phyloP scores from a whole-genome alignment of 2,113 vertebrate species.

The Pseudopipra pipra region DNA sequence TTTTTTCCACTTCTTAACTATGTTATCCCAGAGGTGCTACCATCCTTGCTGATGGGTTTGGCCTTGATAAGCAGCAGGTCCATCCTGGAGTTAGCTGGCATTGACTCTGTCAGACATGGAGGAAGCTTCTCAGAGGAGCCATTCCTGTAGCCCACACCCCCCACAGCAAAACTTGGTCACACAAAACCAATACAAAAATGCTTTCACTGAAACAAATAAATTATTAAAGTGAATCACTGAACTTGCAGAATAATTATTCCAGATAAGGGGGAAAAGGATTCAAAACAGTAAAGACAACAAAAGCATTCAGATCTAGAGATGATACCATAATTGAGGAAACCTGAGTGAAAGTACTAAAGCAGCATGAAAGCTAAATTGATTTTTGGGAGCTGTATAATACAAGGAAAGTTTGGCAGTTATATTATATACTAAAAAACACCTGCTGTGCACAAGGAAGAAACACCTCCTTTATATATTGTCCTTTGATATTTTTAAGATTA shows the following conservation, averaged over 20 bases:
- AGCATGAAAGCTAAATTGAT: constrained; percentile 53
- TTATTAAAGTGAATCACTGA: constrained; percentile 46
- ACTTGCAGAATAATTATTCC: constrained; percentile 53
- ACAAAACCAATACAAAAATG: neutral
- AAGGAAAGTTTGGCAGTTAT: constrained; percentile 55
- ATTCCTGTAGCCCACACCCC: accelerated
- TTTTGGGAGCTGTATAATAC: constrained; percentile 31
- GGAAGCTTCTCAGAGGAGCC: neutral
- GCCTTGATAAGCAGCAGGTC: neutral
- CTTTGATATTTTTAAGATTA: constrained; percentile 37
- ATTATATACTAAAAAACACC: neutral
- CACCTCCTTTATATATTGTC: constrained; percentile 17
- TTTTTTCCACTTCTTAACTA: neutral
- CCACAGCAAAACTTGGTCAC: neutral
- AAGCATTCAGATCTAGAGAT: constrained; percentile 53
- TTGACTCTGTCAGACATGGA: accelerated
- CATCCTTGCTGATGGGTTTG: accelerated
- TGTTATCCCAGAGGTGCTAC: accelerated
- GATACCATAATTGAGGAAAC: constrained; percentile 14
- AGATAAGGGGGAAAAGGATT: neutral
- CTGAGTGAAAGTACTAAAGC: constrained; percentile 56
- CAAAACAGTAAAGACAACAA: constrained; percentile 60
- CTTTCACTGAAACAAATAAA: constrained; percentile 53
- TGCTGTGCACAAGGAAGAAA: constrained; percentile 41
- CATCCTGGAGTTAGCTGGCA: accelerated